Base-by-base conservation (phyloP, 2,113 vertebrate genomes). In the Lathamus discolor region DNA sequence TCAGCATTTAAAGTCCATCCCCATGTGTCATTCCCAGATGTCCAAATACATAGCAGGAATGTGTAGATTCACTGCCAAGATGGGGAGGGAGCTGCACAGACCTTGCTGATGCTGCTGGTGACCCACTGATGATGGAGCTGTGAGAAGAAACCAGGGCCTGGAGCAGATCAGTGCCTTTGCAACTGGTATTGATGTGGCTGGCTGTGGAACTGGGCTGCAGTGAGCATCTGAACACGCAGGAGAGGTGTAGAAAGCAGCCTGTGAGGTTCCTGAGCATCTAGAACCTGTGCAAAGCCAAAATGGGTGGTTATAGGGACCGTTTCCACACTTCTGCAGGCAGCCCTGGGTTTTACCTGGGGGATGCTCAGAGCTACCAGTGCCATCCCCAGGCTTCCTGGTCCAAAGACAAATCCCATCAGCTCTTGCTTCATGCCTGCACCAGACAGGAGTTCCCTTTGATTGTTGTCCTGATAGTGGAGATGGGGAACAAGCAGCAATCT, bases 231-330 rank as follows among this genome's bases (percentile, higher is more conserved):
- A 59, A 2, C 9, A 29, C 9, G 27, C 7, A 2, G 23, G 33
- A 67, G 46, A 14, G 25, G 13, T 27, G 54, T 10, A 13, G 19
- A 70, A 31, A 49, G 18, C 0, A 1, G 7, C 7, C 81, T 16
- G 0, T 12, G 59, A 35, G 23, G n/a, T 24, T 37, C 31, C 1
- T 0, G 0, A 1, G 31, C 16, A 1, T 4, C 76, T 2, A 25
- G 75, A 13, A 37, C 12, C 59, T 28, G 13, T 61, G 55, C 16
- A 13, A 17, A 57, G 5, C 31, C 41, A 13, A 35, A 1, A 25
- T 9, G 17, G 11, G 8, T 59, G 48, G 18, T 55, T 28, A 1
- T 13, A 44, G 43, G 41, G 31, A 16, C 4, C 8, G 9, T 61
- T 73, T 39, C 66, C 66, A 43, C n/a, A 5, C n/a, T 28, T 31